Conservation (phyloP, 1,140 invertebrate species). For the Elymnias hypermnestra region DNA sequence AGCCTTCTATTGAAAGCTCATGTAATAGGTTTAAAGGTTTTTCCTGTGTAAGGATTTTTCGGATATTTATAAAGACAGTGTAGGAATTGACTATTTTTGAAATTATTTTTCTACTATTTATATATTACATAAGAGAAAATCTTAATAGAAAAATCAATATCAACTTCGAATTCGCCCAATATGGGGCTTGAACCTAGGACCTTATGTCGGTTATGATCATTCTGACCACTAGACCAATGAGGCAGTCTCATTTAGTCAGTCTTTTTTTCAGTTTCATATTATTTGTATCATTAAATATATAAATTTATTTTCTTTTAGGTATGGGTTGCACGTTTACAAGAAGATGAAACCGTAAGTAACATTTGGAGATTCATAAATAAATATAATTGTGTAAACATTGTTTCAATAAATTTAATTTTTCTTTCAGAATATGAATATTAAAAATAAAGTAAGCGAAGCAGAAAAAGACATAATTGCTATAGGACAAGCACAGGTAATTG, state of each 20-base stretch:
- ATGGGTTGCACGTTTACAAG: constrained; percentile 76
- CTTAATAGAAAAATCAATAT: too few relatives aligned
- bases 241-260: constrained; percentile 14
- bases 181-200: too few relatives aligned
- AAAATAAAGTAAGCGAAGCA: constrained; percentile 72
- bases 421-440: constrained; percentile 67
- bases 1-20: too few relatives aligned
- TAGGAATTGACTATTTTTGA: too few relatives aligned
- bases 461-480: constrained; percentile 76
- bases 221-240: too few relatives aligned
- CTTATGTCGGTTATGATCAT: too few relatives aligned
- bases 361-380: constrained; percentile 8
- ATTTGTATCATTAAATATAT: constrained; percentile 8
- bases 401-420: constrained; percentile 24
- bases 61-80: too few relatives aligned
- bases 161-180: too few relatives aligned
- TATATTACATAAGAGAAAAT: too few relatives aligned
- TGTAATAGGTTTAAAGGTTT: too few relatives aligned
- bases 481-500: constrained; percentile 76
- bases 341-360: constrained; percentile 77
- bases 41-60: too few relatives aligned
- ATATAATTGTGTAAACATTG: not conserved
- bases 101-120: too few relatives aligned
- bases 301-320: constrained; percentile 63
- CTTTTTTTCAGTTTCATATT: constrained; percentile 1